Percentiles rank a stretch among this genome's conserved stretches.
phyloP scores from a whole-genome alignment of 2,797 vertebrate species.

The Karalla daura region DNA sequence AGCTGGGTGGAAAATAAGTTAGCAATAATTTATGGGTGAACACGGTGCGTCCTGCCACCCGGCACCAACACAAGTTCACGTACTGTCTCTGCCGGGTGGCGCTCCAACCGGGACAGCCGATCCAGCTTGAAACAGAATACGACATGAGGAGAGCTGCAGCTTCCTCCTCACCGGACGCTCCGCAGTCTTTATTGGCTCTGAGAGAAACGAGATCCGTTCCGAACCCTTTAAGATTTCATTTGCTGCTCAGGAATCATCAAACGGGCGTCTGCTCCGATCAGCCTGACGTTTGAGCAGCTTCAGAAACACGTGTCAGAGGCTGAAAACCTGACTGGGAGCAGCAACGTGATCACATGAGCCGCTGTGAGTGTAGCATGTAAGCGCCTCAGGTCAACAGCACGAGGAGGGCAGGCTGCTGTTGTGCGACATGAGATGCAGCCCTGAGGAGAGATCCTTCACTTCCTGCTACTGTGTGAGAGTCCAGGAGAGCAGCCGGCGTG shows the following conservation, averaged over 20 bases:
- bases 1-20: background rate
- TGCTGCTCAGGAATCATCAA: background rate
- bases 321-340: constrained; percentile 17
- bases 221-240: background rate
- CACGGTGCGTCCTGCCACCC: background rate
- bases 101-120: constrained; percentile 7
- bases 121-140: constrained; percentile 34
- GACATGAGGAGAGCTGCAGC: background rate
- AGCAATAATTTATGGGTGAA: background rate
- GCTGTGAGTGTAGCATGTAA: background rate
- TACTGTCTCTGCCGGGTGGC: background rate
- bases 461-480: constrained; percentile 9
- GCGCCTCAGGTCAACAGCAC: background rate
- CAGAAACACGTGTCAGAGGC: background rate
- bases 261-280: background rate
- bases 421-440: constrained; percentile 23
- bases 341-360: constrained; percentile 15
- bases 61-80: background rate
- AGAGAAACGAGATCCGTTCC: background rate
- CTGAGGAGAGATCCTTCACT: constrained; percentile 8
- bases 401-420: constrained; percentile 18
- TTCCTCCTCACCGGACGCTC: constrained; percentile 13
- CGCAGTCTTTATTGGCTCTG: constrained; percentile 23
- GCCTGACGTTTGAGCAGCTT: background rate
- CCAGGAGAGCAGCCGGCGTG: background rate